A percentile compares a stretch with the other conserved stretches of the same genome.
Evolutionary conservation across 2,113 vertebrate species (phyloP).

Genomic region (Nanorana parkeri): DNA sequence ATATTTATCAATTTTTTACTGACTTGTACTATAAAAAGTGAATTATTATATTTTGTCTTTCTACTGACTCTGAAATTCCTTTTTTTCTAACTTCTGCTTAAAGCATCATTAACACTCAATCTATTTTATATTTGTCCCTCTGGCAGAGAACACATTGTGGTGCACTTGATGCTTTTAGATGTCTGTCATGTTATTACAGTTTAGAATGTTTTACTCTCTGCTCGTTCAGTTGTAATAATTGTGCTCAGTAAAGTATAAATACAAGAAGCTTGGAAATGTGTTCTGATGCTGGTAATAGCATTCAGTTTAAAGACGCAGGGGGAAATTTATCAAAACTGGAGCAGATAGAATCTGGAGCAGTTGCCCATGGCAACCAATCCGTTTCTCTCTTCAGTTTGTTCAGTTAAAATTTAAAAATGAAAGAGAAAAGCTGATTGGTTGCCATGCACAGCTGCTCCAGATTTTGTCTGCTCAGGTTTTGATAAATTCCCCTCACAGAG

Average conservation of each 20-base stretch:
- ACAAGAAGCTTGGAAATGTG: neutral
- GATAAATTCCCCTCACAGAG: too few relatives aligned
- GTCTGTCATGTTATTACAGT: slow-evolving; percentile 33
- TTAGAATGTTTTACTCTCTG: slow-evolving; percentile 13
- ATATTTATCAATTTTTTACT: neutral
- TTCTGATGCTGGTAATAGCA: neutral
- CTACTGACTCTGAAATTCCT: neutral
- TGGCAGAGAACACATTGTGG: slow-evolving; percentile 28
- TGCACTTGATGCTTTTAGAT: slow-evolving; percentile 39
- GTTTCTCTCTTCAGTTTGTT: too few relatives aligned
- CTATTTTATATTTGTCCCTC: slow-evolving; percentile 49
- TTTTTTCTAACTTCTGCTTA: slow-evolving; percentile 25
- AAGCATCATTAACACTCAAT: slow-evolving; percentile 45
- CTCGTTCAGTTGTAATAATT: slow-evolving; percentile 31
- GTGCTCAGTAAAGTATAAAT: slow-evolving; percentile 18
- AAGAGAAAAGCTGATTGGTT: too few relatives aligned
- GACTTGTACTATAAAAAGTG: neutral
- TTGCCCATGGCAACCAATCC: too few relatives aligned
- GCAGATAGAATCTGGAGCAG: too few relatives aligned
- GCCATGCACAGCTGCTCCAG: too few relatives aligned
- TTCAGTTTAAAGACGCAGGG: neutral
- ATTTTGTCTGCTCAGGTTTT: too few relatives aligned
- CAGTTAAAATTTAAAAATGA: too few relatives aligned
- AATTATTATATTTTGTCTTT: slow-evolving; percentile 3
- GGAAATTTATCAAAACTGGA: too few relatives aligned